Conservation (phyloP, 1,140 invertebrate species). For the Penaeus indicus region DNA sequence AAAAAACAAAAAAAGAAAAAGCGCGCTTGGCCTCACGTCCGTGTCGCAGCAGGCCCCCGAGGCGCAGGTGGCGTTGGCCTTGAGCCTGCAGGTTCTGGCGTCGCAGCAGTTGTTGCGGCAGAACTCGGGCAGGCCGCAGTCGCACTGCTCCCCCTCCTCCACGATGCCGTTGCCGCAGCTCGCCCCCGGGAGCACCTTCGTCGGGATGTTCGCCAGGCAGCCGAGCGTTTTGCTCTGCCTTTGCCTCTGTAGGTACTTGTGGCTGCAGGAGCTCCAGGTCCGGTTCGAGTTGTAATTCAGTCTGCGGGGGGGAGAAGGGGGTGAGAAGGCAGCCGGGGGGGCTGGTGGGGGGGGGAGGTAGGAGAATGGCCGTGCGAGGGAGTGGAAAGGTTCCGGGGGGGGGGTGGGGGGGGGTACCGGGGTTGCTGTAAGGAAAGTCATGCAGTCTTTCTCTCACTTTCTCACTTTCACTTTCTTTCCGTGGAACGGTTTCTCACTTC, state of each 20-base stretch:
- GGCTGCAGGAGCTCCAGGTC: slow-evolving; percentile 89
- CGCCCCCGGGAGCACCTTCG: slow-evolving; percentile 81
- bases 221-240: slow-evolving; percentile 97
- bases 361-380: too few species aligned
- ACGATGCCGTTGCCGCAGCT: slow-evolving; percentile 98
- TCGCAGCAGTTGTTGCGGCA: slow-evolving; percentile 93
- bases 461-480: too few species aligned
- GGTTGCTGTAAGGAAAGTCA: too few species aligned
- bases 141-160: slow-evolving; percentile 85
- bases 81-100: slow-evolving; percentile 86
- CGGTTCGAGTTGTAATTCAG: slow-evolving; percentile 69
- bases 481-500: too few species aligned
- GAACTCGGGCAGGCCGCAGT: slow-evolving; percentile 86
- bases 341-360: too few species aligned
- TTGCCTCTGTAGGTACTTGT: slow-evolving; percentile 86
- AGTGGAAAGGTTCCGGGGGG: too few species aligned
- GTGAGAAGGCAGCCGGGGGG: too few species aligned
- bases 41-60: slow-evolving; percentile 76
- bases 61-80: slow-evolving; percentile 89
- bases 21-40: slow-evolving; percentile 24
- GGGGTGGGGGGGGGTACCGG: too few species aligned
- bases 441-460: too few species aligned
- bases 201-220: slow-evolving; percentile 83
- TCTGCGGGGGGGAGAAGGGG: not conserved
- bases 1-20: too few species aligned